These are phyloP conservation scores for Tiaroga cobitis DNA, from an alignment of 2,797 vertebrate species.

Conservation along the genomic window DNA sequence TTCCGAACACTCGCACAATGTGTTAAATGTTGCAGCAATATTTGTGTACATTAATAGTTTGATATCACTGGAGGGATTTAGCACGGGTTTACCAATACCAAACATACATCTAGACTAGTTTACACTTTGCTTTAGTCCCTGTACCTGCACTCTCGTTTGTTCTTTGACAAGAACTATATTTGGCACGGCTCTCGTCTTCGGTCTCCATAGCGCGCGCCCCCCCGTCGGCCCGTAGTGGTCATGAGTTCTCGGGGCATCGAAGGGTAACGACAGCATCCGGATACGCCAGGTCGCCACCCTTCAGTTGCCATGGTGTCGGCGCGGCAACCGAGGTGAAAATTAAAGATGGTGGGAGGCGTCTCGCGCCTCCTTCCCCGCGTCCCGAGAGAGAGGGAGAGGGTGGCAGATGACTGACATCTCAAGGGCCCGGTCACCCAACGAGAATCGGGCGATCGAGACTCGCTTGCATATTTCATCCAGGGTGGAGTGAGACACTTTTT, in stretches of 20 bases:
- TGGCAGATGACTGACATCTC: slow-evolving; percentile 68
- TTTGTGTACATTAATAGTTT: neutral
- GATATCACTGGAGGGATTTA: neutral
- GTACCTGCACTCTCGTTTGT: slow-evolving; percentile 1
- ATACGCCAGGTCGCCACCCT: slow-evolving; percentile 70
- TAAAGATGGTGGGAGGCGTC: slow-evolving; percentile 81
- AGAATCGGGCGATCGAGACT: slow-evolving; percentile 46
- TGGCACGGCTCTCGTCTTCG: slow-evolving; percentile 19
- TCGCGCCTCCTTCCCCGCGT: slow-evolving; percentile 76
- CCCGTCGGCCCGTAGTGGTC: slow-evolving; percentile 27
- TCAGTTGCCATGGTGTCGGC: slow-evolving; percentile 66
- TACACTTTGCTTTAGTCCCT: neutral
- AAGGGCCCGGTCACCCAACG: slow-evolving; percentile 70
- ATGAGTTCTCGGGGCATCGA: slow-evolving; percentile 54
- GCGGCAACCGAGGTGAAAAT: slow-evolving; percentile 82
- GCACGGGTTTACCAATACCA: neutral
- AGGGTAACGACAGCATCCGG: slow-evolving; percentile 52
- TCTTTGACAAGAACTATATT: slow-evolving; percentile 27
- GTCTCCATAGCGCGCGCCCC: neutral
- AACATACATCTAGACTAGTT: neutral
- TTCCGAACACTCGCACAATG: neutral
- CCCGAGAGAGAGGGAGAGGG: slow-evolving; percentile 56
- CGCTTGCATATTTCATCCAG: slow-evolving; percentile 65
- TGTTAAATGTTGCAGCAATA: neutral
- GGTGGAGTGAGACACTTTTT: slow-evolving; percentile 64